phyloP scores from a whole-genome alignment of 2,113 vertebrate genomes.

The Pygoscelis adeliae region DNA sequence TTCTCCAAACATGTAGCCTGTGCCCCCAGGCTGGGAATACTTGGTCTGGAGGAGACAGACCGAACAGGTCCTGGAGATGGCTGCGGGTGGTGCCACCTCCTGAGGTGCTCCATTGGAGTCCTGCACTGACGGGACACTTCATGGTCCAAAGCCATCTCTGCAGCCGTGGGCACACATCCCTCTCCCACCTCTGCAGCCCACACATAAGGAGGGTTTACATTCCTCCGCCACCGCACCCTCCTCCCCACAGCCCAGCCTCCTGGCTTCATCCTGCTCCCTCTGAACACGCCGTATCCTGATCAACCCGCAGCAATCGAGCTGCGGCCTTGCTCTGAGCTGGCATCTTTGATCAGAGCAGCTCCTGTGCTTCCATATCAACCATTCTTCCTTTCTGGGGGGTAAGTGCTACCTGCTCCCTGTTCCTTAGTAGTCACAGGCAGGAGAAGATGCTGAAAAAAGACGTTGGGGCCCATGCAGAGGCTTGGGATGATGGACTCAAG shows the following conservation, averaged over 20 bases:
- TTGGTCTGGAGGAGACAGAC: background rate
- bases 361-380: background rate
- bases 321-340: background rate
- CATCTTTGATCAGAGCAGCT: background rate
- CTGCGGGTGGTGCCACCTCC: background rate
- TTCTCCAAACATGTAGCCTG: background rate
- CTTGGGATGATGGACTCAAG: background rate
- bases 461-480: rapidly evolving
- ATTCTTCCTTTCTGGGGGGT: background rate
- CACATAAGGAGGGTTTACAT: background rate
- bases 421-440: background rate
- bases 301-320: background rate
- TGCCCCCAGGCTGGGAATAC: background rate
- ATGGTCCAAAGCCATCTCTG: background rate
- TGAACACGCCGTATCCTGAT: background rate
- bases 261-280: background rate
- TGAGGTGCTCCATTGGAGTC: background rate
- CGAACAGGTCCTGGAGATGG: background rate
- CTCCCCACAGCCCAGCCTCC: background rate
- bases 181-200: background rate
- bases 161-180: background rate
- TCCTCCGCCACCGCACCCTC: rapidly evolving
- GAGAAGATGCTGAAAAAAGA: background rate
- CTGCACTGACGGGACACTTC: background rate
- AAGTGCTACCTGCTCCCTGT: background rate